phyloP scores from a whole-genome alignment of 2,113 vertebrate species.

The Neomonachus schauinslandi region DNA sequence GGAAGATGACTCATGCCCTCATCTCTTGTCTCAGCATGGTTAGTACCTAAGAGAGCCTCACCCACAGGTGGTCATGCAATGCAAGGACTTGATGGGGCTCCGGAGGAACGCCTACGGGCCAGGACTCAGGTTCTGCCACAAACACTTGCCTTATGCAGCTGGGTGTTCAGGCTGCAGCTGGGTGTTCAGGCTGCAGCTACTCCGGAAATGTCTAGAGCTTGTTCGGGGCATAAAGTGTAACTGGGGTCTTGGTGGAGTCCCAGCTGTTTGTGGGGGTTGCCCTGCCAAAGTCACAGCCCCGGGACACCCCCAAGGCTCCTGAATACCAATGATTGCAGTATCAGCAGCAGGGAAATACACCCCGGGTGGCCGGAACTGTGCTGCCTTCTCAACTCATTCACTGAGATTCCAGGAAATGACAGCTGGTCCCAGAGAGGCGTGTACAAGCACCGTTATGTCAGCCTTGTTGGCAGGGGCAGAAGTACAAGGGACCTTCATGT shows the following conservation, averaged over 20 bases:
- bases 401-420: background rate
- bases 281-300: background rate
- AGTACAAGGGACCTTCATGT: background rate
- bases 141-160: background rate
- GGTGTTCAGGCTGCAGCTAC: background rate
- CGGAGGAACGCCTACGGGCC: background rate
- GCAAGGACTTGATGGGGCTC: background rate
- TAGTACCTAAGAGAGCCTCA: background rate
- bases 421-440: background rate
- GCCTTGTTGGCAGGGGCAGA: background rate
- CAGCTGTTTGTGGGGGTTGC: background rate
- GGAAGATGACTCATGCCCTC: background rate
- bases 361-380: no score
- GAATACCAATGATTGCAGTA: background rate
- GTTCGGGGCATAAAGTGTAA: no score
- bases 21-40: background rate
- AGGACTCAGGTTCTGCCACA: background rate
- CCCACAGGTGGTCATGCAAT: background rate
- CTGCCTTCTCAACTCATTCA: background rate
- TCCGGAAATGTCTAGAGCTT: background rate
- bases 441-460: background rate
- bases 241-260: background rate
- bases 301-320: background rate
- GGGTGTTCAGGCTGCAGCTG: background rate
- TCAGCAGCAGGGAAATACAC: no score